phyloP scores from a whole-genome alignment of 1,140 invertebrate species.

The Anastatus disparis region DNA sequence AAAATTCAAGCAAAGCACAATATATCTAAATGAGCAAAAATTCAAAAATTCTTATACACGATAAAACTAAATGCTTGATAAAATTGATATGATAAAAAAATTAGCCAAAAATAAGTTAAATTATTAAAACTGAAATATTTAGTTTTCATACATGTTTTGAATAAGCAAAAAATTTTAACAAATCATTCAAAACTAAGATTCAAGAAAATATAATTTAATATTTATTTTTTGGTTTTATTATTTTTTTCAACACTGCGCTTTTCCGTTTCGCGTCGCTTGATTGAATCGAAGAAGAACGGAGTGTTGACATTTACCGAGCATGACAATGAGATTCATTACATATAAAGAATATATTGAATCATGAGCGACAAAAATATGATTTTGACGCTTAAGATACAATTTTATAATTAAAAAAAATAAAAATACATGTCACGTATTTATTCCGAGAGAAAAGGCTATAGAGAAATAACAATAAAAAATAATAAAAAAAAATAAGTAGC shows the following conservation, averaged over 20 bases:
- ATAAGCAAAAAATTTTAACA: no score
- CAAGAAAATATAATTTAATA: no score
- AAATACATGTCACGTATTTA: no score
- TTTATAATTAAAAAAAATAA: no score
- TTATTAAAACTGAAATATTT: no score
- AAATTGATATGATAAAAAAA: constrained; percentile 4
- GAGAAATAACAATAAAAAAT: no score
- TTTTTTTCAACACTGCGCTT: constrained; percentile 8
- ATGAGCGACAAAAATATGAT: no score
- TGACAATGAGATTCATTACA: not conserved
- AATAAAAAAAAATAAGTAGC: not conserved
- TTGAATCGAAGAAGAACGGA: constrained; percentile 18
- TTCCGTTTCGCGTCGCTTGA: constrained; percentile 11
- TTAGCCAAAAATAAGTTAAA: constrained; percentile 10
- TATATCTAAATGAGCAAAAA: constrained; percentile 8
- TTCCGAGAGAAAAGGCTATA: not conserved
- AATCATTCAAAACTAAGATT: no score
- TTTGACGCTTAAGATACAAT: no score
- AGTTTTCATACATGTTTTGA: no score
- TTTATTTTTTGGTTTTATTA: no score
- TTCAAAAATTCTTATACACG: constrained; percentile 15
- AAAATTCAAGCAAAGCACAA: constrained; percentile 2
- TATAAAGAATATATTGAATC: no score
- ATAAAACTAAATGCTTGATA: constrained; percentile 14
- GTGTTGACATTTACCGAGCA: not conserved